Base-by-base conservation (phyloP, 2,888 invertebrate species). In the Lathronympha strigana region DNA sequence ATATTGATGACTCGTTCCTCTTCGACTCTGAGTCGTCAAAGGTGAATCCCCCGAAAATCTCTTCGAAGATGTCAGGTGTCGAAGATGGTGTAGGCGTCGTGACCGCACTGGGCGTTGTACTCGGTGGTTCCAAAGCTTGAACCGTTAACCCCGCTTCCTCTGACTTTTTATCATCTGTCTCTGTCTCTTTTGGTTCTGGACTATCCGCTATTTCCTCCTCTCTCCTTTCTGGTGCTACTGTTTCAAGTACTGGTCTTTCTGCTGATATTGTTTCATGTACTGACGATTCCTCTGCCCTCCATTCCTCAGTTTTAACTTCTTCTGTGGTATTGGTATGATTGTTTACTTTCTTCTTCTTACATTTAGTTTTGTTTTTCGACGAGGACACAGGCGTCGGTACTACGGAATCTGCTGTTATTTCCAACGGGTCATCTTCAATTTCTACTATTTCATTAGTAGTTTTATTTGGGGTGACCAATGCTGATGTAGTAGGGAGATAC, bases 321-420 rank as follows among this genome's bases (percentile, higher is more conserved):
- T 75, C 71, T 23, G 76, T 76, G 33, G 81, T 68, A 28, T 63
- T 79, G 21, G 78, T 79, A 31, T 75, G 68, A 58, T 77, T 78
- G 25, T 78, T 75, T 47, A 75, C 75, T 73, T 87, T 87, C 76
- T 87, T 90, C 76, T 90, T 91, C 76, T 87, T 88, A 71, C 91
- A 91, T 76, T 88, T 91, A 1, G 86, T 84, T 74, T 86, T 89
- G 64, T 84, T 88, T 72, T 84, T 88, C n/a, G 79, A 67, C 3
- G 70, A 69, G 8, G 81, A 67, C 63, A 79, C 63, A 57, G 79
- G 62, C 43, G 80, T 71, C 1, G 80, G 72, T 31, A 76, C 71
- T 2, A 79, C 67, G 25, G 75, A 73, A 62, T 75, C 69, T 73
- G 79, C 79, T 17, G 81, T 80, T 33, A 78, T 76, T 28, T 70